Percentiles rank a stretch among this genome's conserved stretches.
Evolutionary conservation across 2,888 invertebrate species (phyloP).

Genomic region (Bhutanitis thaidina): DNA sequence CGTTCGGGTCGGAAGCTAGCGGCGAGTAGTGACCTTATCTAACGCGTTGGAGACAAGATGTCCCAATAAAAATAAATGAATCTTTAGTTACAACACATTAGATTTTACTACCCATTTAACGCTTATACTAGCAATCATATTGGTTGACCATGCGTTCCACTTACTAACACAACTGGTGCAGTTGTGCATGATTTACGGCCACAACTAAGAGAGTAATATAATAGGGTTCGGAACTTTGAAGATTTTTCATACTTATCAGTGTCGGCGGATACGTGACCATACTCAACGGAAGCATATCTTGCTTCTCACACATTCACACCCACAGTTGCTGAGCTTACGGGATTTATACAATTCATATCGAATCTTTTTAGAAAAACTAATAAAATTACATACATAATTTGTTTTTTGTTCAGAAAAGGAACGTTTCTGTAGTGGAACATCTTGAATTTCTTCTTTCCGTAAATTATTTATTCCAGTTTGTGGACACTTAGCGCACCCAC

Average conservation of each 20-base stretch:
- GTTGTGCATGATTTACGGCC: background rate
- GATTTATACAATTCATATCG: no score
- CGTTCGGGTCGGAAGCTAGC: conserved; percentile 48
- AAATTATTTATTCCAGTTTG: no score
- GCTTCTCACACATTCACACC: background rate
- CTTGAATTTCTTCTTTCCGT: no score
- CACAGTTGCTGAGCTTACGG: background rate
- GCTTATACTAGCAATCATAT: background rate
- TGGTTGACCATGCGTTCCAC: background rate
- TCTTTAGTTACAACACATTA: conserved; percentile 1
- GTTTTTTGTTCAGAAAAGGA: no score
- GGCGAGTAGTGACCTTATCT: conserved; percentile 61
- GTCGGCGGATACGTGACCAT: conserved; percentile 10
- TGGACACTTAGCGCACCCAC: no score
- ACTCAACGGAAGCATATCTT: conserved; percentile 12
- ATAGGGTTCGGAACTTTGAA: conserved; percentile 1
- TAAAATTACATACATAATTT: no score
- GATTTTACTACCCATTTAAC: background rate
- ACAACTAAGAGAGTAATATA: no score
- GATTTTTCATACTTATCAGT: conserved; percentile 13
- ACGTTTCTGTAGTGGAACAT: no score
- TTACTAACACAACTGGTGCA: background rate
- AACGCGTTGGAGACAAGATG: conserved; percentile 34
- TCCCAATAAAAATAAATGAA: conserved; percentile 25
- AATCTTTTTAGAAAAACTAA: no score